Percentiles rank a stretch among this genome's conserved stretches.
phyloP scores from a whole-genome alignment of 1,140 invertebrate species.

The Penaeus indicus region DNA sequence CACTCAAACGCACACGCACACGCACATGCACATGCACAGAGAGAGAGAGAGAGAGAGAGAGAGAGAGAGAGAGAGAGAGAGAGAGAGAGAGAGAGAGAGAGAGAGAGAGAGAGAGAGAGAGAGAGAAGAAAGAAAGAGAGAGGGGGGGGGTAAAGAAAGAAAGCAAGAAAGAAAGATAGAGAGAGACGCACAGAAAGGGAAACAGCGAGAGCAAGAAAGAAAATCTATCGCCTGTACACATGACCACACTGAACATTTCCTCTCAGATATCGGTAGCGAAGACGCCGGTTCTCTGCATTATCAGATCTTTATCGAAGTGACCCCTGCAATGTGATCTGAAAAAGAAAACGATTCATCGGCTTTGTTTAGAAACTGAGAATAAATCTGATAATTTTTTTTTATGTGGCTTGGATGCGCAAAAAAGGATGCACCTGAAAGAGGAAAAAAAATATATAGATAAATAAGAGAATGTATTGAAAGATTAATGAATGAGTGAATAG shows the following conservation, averaged over 20 bases:
- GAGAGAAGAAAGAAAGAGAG: conserved; percentile 6
- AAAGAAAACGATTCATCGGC: no score
- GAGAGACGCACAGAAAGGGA: background rate
- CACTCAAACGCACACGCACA: background rate
- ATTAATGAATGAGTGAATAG: no score
- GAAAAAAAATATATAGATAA: no score
- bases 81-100: background rate
- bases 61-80: background rate
- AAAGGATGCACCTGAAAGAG: no score
- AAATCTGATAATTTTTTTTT: no score
- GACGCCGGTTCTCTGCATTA: no score
- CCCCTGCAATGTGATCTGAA: no score
- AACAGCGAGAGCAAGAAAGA: conserved; percentile 10
- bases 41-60: background rate
- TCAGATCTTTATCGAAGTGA: no score
- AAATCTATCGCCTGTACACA: background rate
- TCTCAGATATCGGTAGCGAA: no score
- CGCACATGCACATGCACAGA: background rate
- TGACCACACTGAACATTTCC: background rate
- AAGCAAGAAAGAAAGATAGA: background rate
- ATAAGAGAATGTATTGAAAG: no score
- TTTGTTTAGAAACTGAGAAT: no score
- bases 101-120: background rate
- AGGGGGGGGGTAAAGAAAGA: background rate
- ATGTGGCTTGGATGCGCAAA: no score